phyloP scores from a whole-genome alignment of 2,797 vertebrate genomes.

The Sebastes oblongus region DNA sequence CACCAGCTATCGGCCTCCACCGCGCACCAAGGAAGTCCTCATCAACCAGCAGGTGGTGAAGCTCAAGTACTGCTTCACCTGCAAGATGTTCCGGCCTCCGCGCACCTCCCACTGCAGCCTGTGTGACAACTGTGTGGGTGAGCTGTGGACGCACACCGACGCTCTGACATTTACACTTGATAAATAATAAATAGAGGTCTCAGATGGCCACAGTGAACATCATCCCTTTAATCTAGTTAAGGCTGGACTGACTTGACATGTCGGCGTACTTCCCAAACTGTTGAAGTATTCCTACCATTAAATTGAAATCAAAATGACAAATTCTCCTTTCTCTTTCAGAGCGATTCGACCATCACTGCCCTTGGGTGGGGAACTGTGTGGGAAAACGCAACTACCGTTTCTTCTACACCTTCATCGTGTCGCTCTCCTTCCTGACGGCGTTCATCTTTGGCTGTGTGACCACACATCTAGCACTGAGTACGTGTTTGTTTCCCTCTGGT shows the following conservation, averaged over 20 bases:
- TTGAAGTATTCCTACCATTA: not conserved
- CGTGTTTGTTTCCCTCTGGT: conserved; percentile 49
- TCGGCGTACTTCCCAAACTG: not conserved
- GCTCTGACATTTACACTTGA: conserved; percentile 34
- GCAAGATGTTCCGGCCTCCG: conserved; percentile 95
- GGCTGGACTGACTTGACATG: not conserved
- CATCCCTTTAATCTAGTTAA: not conserved
- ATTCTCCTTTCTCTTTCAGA: conserved; percentile 76
- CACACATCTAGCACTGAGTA: conserved; percentile 92
- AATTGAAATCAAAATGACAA: not conserved
- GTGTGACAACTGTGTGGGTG: conserved; percentile 98
- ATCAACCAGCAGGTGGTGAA: conserved; percentile 95
- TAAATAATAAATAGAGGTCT: conserved; percentile 40
- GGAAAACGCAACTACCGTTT: conserved; percentile 96
- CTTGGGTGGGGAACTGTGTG: conserved; percentile 97
- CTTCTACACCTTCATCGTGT: conserved; percentile 96
- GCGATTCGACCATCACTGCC: conserved; percentile 95
- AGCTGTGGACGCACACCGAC: conserved; percentile 56
- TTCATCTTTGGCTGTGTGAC: conserved; percentile 95
- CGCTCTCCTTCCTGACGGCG: conserved; percentile 92
- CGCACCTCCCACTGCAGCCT: conserved; percentile 96
- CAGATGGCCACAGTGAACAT: not conserved
- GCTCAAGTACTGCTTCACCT: conserved; percentile 97
- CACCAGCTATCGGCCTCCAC: conserved; percentile 88
- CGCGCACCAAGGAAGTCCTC: conserved; percentile 91